Evolutionary conservation across 2,113 vertebrate species (phyloP).

Genomic region (Epinephelus cyanopodus): DNA sequence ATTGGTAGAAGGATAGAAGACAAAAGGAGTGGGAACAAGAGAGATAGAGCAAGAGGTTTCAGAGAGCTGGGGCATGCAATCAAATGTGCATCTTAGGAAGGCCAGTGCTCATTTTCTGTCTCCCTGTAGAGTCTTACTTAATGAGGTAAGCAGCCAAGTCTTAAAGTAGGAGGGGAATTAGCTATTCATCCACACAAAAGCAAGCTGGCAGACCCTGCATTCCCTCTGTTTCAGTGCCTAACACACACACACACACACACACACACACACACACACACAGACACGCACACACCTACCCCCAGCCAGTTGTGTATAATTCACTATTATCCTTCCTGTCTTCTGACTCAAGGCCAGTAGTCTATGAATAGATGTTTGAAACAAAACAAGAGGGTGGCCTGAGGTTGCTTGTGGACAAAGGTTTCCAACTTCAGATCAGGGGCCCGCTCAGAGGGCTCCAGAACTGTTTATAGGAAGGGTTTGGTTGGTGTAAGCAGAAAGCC

Average conservation of each 20-base stretch:
- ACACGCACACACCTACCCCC: neutral
- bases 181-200: slow-evolving; percentile 74
- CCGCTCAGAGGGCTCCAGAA: neutral
- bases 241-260: slow-evolving; percentile 1
- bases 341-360: slow-evolving; percentile 63
- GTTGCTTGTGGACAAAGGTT: slow-evolving; percentile 16
- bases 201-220: slow-evolving; percentile 67
- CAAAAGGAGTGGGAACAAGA: neutral
- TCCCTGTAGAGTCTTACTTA: slow-evolving; percentile 69
- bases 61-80: slow-evolving; percentile 42
- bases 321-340: slow-evolving; percentile 59
- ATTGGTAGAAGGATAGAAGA: neutral
- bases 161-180: slow-evolving; percentile 72
- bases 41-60: neutral
- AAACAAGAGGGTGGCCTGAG: slow-evolving; percentile 42
- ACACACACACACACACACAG: slow-evolving; percentile 14
- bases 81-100: slow-evolving; percentile 64
- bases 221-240: slow-evolving; percentile 33
- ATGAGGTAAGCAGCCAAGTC: slow-evolving; percentile 71
- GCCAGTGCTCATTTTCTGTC: slow-evolving; percentile 62
- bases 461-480: neutral
- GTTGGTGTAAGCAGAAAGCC: neutral
- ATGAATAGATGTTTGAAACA: slow-evolving; percentile 67
- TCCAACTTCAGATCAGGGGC: neutral
- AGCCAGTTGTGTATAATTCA: slow-evolving; percentile 76